Conservation (phyloP, 2,888 invertebrate genomes). For the Piscicola geometra region DNA sequence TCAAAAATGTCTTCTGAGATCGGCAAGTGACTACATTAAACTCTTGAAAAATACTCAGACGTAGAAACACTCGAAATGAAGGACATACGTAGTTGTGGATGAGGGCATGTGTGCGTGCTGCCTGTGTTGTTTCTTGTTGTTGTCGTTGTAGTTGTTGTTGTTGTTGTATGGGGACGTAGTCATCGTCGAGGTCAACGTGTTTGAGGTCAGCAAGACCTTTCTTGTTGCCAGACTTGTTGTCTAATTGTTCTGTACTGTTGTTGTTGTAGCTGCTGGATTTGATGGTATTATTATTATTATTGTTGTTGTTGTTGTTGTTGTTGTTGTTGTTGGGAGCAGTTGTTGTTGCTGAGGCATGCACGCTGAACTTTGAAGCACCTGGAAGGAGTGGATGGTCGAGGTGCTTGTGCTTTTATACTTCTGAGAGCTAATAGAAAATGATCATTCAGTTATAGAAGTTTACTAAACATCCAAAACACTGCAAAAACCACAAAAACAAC, state of each 20-base stretch:
- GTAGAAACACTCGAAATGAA: no score
- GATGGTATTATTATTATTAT: not conserved
- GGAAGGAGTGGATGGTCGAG: no score
- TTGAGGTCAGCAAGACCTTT: slow-evolving; percentile 23
- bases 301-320: not conserved
- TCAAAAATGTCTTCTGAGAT: no score
- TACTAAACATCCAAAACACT: no score
- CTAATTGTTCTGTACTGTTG: not conserved
- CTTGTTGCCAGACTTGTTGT: not conserved
- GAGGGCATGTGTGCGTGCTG: not conserved
- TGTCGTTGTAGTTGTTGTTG: not conserved
- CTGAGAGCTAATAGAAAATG: no score
- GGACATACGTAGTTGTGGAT: not conserved
- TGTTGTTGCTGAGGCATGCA: not conserved
- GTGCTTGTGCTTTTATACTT: no score
- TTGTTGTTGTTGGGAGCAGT: not conserved
- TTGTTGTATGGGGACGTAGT: not conserved
- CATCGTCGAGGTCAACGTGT: slow-evolving; percentile 10
- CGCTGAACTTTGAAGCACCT: slow-evolving; percentile 1
- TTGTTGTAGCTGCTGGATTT: not conserved
- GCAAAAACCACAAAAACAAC: no score
- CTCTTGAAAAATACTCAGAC: no score
- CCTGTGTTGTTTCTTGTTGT: not conserved
- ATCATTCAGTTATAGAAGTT: no score
- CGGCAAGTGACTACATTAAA: no score